phyloP scores from a whole-genome alignment of 2,888 invertebrate genomes.

The Bibio marci region DNA sequence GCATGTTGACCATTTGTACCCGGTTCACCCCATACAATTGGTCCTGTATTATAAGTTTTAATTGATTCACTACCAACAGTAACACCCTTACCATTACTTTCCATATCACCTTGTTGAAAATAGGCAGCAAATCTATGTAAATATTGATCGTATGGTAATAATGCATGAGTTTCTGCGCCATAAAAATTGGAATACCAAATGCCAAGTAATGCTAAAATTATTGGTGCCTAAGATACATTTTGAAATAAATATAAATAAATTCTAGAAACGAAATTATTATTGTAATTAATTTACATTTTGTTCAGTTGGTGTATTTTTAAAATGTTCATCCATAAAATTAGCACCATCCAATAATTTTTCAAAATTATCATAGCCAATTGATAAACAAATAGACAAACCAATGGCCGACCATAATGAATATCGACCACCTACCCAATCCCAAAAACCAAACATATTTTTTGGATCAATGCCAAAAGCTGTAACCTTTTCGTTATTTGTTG shows the following conservation, averaged over 20 bases:
- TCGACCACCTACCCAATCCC: conserved; percentile 99
- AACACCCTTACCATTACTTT: conserved; percentile 94
- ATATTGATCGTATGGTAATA: conserved; percentile 97
- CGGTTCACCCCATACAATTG: conserved; percentile 65
- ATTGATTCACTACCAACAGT: conserved; percentile 45
- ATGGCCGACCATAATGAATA: conserved; percentile 98
- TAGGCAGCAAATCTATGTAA: conserved; percentile 97
- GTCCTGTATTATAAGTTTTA: conserved; percentile 24
- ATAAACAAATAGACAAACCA: conserved; percentile 85
- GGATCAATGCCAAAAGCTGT: conserved; percentile 93
- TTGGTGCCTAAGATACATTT: conserved; percentile 52
- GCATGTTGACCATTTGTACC: conserved; percentile 99
- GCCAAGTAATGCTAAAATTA: conserved; percentile 81
- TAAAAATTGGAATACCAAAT: conserved; percentile 92
- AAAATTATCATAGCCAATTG: conserved; percentile 91
- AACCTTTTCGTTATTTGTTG: conserved; percentile 89
- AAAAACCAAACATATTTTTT: conserved; percentile 98
- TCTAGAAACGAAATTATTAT: conserved; percentile 8
- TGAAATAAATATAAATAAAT: not conserved
- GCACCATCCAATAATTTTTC: conserved; percentile 82
- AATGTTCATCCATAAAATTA: conserved; percentile 88
- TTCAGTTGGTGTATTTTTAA: conserved; percentile 66
- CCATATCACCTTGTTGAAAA: conserved; percentile 99
- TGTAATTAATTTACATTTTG: conserved; percentile 56
- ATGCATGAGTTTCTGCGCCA: conserved; percentile 86